Evolutionary conservation across 2,888 invertebrate genomes (phyloP).

Genomic region (Acleris literana): DNA sequence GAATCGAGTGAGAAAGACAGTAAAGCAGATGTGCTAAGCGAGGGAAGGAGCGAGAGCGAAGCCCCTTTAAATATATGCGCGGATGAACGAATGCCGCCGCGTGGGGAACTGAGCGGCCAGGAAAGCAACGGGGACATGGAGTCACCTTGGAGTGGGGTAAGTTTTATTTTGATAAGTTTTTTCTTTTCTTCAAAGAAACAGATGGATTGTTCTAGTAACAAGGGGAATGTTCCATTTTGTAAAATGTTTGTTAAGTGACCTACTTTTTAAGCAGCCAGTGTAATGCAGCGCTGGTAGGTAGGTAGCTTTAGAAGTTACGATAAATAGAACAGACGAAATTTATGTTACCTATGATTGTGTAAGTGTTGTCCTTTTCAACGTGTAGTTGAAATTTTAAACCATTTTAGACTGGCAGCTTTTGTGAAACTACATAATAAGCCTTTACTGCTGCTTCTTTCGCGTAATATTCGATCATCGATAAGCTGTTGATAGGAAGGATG

Average conservation of each 20-base stretch:
- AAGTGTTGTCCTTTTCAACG: too few species aligned
- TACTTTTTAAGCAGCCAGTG: constrained; percentile 30
- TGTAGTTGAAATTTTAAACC: too few species aligned
- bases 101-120: constrained; percentile 93
- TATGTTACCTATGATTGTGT: too few species aligned
- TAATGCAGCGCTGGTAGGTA: too few species aligned
- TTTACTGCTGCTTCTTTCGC: too few species aligned
- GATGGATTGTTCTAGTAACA: constrained; percentile 22
- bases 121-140: constrained; percentile 93
- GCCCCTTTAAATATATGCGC: constrained; percentile 88
- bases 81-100: constrained; percentile 94
- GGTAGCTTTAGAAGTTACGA: too few species aligned
- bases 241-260: not conserved
- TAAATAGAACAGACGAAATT: too few species aligned
- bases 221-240: not conserved
- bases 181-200: not conserved
- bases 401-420: too few species aligned
- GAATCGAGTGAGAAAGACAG: constrained; percentile 62
- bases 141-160: constrained; percentile 89
- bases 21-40: constrained; percentile 70
- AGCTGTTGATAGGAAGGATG: too few species aligned
- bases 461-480: too few species aligned
- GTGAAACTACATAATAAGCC: too few species aligned
- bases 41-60: constrained; percentile 63
- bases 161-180: constrained; percentile 39